A percentile compares a stretch with the other conserved stretches of the same genome.
These are phyloP conservation scores for Leucozona laternaria DNA, from an alignment of 2,888 invertebrate genomes.

Conservation along the genomic window DNA sequence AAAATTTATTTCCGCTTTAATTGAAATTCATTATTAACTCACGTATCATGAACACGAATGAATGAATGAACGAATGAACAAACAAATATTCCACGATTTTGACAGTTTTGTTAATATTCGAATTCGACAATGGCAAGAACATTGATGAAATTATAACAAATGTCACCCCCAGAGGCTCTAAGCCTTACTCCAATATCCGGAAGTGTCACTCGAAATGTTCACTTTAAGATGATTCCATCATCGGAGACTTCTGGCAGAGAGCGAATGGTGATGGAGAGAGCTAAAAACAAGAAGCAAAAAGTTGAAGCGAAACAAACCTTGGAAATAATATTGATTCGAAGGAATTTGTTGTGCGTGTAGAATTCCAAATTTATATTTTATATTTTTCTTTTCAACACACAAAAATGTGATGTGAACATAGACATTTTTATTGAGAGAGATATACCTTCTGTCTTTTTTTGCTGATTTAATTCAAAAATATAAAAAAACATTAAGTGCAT, in stretches of 20 bases:
- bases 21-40: neutral
- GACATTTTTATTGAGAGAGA: constrained; percentile 8
- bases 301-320: neutral
- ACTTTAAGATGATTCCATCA: neutral
- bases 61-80: neutral
- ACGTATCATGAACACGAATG: neutral
- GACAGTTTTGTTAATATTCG: neutral
- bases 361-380: constrained; percentile 23
- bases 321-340: neutral
- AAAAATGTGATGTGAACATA: neutral
- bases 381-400: neutral
- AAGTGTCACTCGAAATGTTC: constrained; percentile 7
- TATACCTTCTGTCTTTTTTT: constrained; percentile 13
- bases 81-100: neutral
- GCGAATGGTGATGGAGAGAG: neutral
- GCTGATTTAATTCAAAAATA: neutral
- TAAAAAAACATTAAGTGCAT: too few species aligned
- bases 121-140: neutral
- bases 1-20: neutral
- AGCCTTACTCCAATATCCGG: constrained; percentile 25
- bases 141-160: constrained; percentile 26
- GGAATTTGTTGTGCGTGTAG: constrained; percentile 24
- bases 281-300: neutral
- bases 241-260: neutral
- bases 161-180: neutral